phyloP scores from a whole-genome alignment of 37 sponge, comb jelly and placozoan genomes.

The Amphimedon queenslandica region DNA sequence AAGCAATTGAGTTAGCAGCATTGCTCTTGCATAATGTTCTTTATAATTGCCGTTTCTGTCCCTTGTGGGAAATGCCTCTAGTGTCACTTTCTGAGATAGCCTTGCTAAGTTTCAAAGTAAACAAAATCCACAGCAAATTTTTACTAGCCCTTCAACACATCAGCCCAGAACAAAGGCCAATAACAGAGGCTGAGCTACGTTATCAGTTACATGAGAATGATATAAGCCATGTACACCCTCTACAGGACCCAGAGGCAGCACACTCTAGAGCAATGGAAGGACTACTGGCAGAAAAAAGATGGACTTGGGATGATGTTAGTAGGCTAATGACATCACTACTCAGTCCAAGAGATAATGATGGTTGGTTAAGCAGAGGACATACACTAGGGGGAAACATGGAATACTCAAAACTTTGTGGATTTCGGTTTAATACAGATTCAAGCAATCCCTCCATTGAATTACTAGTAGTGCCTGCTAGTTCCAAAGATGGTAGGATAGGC shows the following conservation, averaged over 20 bases:
- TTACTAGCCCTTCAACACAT: slow-evolving; percentile 19
- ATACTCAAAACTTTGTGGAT: slow-evolving; percentile 42
- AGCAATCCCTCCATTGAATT: slow-evolving; percentile 23
- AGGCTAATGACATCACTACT: slow-evolving; percentile 40
- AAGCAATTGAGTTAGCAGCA: slow-evolving; percentile 19
- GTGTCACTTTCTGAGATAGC: slow-evolving; percentile 58
- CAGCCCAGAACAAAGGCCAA: background rate
- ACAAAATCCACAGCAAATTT: slow-evolving; percentile 31
- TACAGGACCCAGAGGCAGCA: slow-evolving; percentile 24
- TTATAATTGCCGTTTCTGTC: slow-evolving; percentile 38
- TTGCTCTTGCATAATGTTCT: slow-evolving; percentile 4
- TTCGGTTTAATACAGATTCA: slow-evolving; percentile 34
- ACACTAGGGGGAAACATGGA: slow-evolving; percentile 12
- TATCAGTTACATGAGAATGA: slow-evolving; percentile 77
- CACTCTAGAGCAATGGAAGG: slow-evolving; percentile 29
- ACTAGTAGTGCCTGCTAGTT: background rate
- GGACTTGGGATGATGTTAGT: slow-evolving; percentile 46
- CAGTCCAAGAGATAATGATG: slow-evolving; percentile 30
- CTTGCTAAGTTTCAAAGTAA: slow-evolving; percentile 31
- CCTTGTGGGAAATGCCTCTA: slow-evolving; percentile 57
- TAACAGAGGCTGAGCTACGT: slow-evolving; percentile 27
- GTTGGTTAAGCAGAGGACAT: slow-evolving; percentile 53
- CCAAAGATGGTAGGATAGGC: slow-evolving; percentile 10
- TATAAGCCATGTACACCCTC: slow-evolving; percentile 6
- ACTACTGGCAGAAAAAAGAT: slow-evolving; percentile 36